Percentiles rank a stretch among this genome's conserved stretches.
phyloP scores from a whole-genome alignment of 2,113 vertebrate genomes.

The Carollia perspicillata region DNA sequence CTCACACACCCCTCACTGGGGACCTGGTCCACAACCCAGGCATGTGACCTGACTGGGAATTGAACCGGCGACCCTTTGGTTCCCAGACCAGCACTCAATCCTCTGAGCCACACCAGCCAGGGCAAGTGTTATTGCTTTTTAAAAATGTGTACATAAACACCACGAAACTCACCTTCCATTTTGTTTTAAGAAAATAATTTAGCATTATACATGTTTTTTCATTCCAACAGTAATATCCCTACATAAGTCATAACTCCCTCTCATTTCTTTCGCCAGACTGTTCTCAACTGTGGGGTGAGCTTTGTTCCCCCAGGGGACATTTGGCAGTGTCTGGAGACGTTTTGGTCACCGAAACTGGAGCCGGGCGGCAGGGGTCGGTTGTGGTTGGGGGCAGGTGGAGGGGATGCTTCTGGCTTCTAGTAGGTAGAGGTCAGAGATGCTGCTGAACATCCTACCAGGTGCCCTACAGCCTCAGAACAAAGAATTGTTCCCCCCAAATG shows the following conservation, averaged over 20 bases:
- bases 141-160: background rate
- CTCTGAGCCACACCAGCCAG: too few species aligned
- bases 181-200: background rate
- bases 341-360: background rate
- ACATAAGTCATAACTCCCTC: background rate
- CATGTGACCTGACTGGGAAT: too few species aligned
- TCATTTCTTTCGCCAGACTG: background rate
- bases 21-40: too few species aligned
- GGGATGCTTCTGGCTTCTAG: background rate
- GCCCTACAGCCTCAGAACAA: background rate
- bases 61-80: too few species aligned
- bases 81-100: too few species aligned
- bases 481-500: accelerated
- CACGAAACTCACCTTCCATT: background rate
- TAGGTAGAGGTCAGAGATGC: background rate
- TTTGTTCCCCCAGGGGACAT: background rate
- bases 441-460: accelerated
- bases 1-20: too few species aligned
- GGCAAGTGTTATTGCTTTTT: too few species aligned
- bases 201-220: background rate
- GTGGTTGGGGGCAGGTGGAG: background rate
- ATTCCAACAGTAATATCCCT: background rate
- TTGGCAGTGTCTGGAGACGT: background rate
- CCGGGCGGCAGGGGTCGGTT: too few species aligned
- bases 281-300: background rate